Conservation (phyloP, 2,888 invertebrate genomes). For the Fragum fragum region DNA sequence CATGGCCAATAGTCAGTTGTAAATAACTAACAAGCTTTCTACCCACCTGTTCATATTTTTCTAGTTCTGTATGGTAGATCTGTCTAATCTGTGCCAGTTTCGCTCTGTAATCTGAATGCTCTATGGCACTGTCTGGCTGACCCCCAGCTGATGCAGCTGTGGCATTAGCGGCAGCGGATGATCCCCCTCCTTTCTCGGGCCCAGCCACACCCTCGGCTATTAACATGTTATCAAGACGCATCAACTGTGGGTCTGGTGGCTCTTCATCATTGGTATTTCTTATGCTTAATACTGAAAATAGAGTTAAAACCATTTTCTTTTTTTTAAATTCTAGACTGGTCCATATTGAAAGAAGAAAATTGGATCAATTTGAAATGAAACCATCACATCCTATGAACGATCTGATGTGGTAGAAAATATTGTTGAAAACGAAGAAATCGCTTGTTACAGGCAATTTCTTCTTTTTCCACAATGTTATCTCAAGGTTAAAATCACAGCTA, state of each 20-base stretch:
- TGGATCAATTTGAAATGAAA: neutral
- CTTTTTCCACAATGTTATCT: neutral
- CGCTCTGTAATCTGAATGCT: constrained; percentile 99
- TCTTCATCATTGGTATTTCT: constrained; percentile 99
- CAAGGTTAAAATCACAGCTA: neutral
- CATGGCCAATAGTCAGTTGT: no score
- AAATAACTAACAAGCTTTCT: no score
- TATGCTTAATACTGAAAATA: constrained; percentile 93
- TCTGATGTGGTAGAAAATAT: no score
- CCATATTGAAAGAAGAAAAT: no score
- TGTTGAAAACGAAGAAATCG: no score
- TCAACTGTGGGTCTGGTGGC: constrained; percentile 98
- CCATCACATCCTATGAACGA: neutral
- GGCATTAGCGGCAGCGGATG: constrained; percentile 85
- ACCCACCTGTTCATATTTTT: constrained; percentile 98
- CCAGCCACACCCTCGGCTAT: constrained; percentile 93
- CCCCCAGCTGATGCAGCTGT: constrained; percentile 85
- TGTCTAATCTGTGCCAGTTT: constrained; percentile 99
- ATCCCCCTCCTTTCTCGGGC: constrained; percentile 86
- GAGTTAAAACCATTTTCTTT: no score
- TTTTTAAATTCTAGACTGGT: no score
- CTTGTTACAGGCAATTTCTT: constrained; percentile 5
- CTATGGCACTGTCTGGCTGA: constrained; percentile 93
- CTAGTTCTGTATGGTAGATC: constrained; percentile 99
- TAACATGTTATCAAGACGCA: constrained; percentile 99